Conservation (phyloP, 2,797 vertebrate genomes). For the Eulemur rubriventer region DNA sequence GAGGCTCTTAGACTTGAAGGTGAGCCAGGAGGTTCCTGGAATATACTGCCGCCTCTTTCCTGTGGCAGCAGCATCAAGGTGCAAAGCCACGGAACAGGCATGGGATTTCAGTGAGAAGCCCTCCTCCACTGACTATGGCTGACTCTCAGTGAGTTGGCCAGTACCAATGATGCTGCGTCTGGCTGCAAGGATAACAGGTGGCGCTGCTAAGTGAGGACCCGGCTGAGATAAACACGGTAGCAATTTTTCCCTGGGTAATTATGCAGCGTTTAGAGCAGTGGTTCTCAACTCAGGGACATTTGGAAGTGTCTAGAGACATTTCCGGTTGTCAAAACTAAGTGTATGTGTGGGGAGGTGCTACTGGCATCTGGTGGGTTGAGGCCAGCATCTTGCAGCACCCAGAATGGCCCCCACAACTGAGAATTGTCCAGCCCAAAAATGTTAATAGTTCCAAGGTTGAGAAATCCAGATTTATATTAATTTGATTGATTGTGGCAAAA, state of each 20-base stretch:
- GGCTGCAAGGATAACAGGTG: background rate
- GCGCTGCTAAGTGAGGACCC: background rate
- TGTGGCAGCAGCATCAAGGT: background rate
- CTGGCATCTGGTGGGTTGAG: background rate
- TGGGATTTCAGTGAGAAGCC: background rate
- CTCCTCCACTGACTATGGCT: background rate
- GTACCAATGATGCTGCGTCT: background rate
- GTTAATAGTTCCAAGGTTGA: background rate
- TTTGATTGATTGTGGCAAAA: slow-evolving; percentile 1
- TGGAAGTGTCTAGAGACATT: background rate
- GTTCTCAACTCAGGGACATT: background rate
- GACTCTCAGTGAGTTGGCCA: background rate
- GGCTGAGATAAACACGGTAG: background rate
- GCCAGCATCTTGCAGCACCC: background rate
- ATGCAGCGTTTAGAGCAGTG: background rate
- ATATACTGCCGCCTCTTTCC: background rate
- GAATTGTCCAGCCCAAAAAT: background rate
- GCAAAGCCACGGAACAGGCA: background rate
- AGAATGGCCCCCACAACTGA: background rate
- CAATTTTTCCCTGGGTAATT: background rate
- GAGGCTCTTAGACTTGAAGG: background rate
- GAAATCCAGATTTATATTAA: slow-evolving; percentile 7
- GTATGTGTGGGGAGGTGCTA: background rate
- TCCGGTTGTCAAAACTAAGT: background rate
- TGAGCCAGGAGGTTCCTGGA: background rate